A percentile compares a stretch with the other conserved stretches of the same genome.
Conservation (phyloP, 1,140 invertebrate genomes). For the Asobara japonica region DNA sequence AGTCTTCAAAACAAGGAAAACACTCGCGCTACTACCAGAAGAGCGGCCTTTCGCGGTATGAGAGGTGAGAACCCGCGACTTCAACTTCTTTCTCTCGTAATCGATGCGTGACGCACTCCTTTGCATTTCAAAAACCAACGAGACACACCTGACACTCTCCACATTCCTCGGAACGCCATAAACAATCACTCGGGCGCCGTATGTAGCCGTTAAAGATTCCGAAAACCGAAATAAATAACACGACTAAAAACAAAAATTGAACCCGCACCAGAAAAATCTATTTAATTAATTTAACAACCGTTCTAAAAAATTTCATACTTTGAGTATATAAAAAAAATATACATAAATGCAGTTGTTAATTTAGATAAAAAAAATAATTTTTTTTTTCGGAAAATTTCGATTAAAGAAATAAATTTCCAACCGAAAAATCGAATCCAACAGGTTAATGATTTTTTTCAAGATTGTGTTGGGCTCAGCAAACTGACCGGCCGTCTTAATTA, state of each 20-base stretch:
- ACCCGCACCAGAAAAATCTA: not conserved
- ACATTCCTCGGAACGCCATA: not conserved
- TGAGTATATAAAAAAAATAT: too few relatives aligned
- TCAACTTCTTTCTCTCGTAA: not conserved
- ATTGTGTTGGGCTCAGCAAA: too few relatives aligned
- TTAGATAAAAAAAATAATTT: too few relatives aligned
- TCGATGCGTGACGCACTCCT: conserved; percentile 21
- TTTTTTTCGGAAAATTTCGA: too few relatives aligned
- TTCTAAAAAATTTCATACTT: too few relatives aligned
- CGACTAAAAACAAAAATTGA: not conserved
- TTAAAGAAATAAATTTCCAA: too few relatives aligned
- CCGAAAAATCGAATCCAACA: too few relatives aligned
- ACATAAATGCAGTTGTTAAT: too few relatives aligned
- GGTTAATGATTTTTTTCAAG: too few relatives aligned
- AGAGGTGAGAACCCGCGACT: not conserved
- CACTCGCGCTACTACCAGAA: not conserved
- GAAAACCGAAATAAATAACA: not conserved
- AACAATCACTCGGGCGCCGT: not conserved
- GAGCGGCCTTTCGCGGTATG: not conserved
- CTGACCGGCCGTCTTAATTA: too few relatives aligned
- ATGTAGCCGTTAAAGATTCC: not conserved
- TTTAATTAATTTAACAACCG: too few relatives aligned
- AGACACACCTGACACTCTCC: conserved; percentile 22
- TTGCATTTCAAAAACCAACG: not conserved
- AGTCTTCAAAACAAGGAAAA: not conserved